Evolutionary conservation across 2,888 invertebrate species (phyloP).

Genomic region (Eudasyphora cyanicolor): DNA sequence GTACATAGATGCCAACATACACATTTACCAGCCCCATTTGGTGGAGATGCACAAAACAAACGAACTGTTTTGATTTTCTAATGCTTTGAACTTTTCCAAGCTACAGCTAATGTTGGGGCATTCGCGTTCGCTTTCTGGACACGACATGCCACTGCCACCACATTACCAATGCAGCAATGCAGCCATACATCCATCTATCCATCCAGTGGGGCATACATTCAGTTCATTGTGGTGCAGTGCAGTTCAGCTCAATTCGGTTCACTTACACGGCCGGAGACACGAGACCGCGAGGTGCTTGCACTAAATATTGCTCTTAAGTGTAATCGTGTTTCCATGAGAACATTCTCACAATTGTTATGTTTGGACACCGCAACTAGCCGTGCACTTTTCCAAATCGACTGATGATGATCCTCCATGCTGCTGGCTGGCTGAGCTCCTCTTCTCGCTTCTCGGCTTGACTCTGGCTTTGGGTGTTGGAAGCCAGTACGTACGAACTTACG

Average conservation of each 20-base stretch:
- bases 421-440: constrained; percentile 22
- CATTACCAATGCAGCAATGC: constrained; percentile 42
- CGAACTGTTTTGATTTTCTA: constrained; percentile 56
- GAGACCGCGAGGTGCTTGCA: constrained; percentile 68
- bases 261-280: constrained; percentile 61
- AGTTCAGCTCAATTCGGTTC: constrained; percentile 23
- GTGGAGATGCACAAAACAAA: constrained; percentile 41
- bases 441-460: not conserved
- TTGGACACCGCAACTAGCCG: constrained; percentile 68
- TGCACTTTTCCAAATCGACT: constrained; percentile 60
- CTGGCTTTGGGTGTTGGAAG: not conserved
- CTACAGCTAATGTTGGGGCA: constrained; percentile 47
- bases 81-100: constrained; percentile 49
- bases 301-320: constrained; percentile 70
- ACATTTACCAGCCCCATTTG: constrained; percentile 17
- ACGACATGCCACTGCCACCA: constrained; percentile 56
- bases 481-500: constrained; percentile 16
- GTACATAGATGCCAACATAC: constrained; percentile 1
- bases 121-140: constrained; percentile 60
- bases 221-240: constrained; percentile 19
- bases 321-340: constrained; percentile 80
- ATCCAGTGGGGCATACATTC: constrained; percentile 28
- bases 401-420: constrained; percentile 60
- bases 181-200: constrained; percentile 37
- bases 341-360: constrained; percentile 80